Evolutionary conservation across 2,797 vertebrate species (phyloP), one percentile per base, ranked within the genome.

Genomic region (Onychomys torridus): DNA sequence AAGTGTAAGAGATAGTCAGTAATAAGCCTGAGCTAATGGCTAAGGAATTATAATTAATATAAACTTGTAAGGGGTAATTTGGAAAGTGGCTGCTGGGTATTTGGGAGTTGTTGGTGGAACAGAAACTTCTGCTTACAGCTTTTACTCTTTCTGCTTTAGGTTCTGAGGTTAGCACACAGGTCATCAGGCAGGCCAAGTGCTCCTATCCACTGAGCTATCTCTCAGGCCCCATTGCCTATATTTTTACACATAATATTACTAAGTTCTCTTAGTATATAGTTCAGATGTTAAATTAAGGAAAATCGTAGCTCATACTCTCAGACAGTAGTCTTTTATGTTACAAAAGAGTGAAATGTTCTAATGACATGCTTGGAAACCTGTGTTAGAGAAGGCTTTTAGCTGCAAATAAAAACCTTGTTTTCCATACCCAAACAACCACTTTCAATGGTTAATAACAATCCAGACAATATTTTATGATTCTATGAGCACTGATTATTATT

Each of bases 331-430:
- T 73, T 23, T 71, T 37, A 76, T 69, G 59, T 61, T 84, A 55
- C 23, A 63, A 55, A 96, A 93, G 61, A 83, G 40, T 49, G 43
- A 87, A 40, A 57, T 85, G 49, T 85, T 85, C 19, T 67, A 85
- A 49, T 85, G 67, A 27, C 17, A 40, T n/a, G 27, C 87, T 87
- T 71, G 84, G 52, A 85, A 65, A 92, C 7, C 4, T 59, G 65
- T 6, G 5, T 61, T 23, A 67, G 1, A 76, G 79, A 73, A 91
- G 63, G 6, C 46, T 75, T 63, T 23, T 69, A n/a, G 46, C 14
- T 23, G 25, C 55, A 34, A 84, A 67, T 55, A 7, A 89, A 78
- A 29, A 1, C 16, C 59, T 69, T 14, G 29, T 77, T 34, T 76
- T 92, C n/a, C 59, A 23, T 57, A 23, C 40, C 49, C 37, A 77